Conservation (phyloP, 2,888 invertebrate genomes). For the Notocelia uddmanniana region DNA sequence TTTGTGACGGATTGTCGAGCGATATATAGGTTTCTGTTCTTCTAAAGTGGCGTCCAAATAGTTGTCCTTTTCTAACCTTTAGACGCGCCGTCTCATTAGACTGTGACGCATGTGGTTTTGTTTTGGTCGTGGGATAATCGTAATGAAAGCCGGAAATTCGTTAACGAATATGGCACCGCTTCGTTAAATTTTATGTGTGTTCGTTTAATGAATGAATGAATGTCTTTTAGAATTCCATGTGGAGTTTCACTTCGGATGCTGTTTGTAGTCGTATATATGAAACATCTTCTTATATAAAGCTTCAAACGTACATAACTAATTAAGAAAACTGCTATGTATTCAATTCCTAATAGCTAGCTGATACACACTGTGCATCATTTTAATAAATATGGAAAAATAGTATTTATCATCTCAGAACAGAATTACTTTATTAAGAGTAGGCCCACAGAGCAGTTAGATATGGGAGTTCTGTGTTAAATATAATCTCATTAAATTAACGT, state of each 20-base stretch:
- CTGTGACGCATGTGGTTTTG: constrained; percentile 59
- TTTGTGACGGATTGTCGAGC: constrained; percentile 75
- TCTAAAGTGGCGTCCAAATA: constrained; percentile 50
- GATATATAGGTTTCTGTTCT: constrained; percentile 67
- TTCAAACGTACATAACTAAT: neutral
- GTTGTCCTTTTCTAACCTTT: constrained; percentile 57
- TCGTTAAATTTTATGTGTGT: constrained; percentile 83
- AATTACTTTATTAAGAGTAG: neutral
- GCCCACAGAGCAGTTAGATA: constrained; percentile 2
- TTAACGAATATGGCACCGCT: constrained; percentile 82
- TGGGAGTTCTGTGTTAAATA: constrained; percentile 35
- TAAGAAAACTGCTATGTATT: neutral
- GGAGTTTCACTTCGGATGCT: constrained; percentile 59
- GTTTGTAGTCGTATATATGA: constrained; percentile 28
- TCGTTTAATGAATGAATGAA: constrained; percentile 82
- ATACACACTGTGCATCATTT: neutral
- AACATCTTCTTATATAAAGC: neutral
- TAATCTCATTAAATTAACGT: constrained; percentile 52
- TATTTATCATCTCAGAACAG: neutral
- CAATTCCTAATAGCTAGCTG: neutral
- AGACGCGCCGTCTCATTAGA: constrained; percentile 52
- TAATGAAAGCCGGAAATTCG: constrained; percentile 82
- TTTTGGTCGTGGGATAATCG: constrained; percentile 66
- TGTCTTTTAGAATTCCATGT: constrained; percentile 81
- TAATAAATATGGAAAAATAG: neutral